Conservation (phyloP, 2,888 invertebrate genomes). For the Fragum fragum region DNA sequence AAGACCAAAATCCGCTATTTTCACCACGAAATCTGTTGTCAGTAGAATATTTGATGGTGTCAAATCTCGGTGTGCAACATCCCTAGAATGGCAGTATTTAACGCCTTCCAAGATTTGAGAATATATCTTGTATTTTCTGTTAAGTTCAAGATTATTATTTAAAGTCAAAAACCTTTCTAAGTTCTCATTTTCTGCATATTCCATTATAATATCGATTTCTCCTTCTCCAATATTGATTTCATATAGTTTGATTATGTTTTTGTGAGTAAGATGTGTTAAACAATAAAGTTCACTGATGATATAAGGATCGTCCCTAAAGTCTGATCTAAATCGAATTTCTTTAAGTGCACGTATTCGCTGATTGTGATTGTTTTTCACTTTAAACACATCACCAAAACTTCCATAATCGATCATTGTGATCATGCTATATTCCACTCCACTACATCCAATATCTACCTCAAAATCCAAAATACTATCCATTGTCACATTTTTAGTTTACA, state of each 20-base stretch:
- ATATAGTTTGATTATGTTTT: constrained; percentile 62
- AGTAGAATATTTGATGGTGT: constrained; percentile 69
- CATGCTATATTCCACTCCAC: constrained; percentile 38
- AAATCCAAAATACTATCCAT: neutral
- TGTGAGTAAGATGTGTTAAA: constrained; percentile 64
- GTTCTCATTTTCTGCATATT: constrained; percentile 69
- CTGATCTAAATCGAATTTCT: constrained; percentile 64
- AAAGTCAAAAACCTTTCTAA: constrained; percentile 56
- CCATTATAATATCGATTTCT: constrained; percentile 68
- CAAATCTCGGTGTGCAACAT: constrained; percentile 68
- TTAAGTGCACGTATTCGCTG: constrained; percentile 64
- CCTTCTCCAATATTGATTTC: constrained; percentile 58
- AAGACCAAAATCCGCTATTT: constrained; percentile 72
- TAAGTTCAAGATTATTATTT: constrained; percentile 30
- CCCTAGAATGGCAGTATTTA: constrained; percentile 63
- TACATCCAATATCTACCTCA: neutral
- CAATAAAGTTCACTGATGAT: constrained; percentile 68
- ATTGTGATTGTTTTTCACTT: constrained; percentile 44
- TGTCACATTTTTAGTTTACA: neutral
- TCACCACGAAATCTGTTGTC: constrained; percentile 56
- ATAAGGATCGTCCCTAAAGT: constrained; percentile 60
- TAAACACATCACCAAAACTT: constrained; percentile 71
- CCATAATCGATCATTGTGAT: constrained; percentile 67
- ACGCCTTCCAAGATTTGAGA: constrained; percentile 65
- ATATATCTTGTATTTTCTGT: constrained; percentile 49